phyloP scores from a whole-genome alignment of 2,113 vertebrate species.

The Zonotrichia leucophrys region DNA sequence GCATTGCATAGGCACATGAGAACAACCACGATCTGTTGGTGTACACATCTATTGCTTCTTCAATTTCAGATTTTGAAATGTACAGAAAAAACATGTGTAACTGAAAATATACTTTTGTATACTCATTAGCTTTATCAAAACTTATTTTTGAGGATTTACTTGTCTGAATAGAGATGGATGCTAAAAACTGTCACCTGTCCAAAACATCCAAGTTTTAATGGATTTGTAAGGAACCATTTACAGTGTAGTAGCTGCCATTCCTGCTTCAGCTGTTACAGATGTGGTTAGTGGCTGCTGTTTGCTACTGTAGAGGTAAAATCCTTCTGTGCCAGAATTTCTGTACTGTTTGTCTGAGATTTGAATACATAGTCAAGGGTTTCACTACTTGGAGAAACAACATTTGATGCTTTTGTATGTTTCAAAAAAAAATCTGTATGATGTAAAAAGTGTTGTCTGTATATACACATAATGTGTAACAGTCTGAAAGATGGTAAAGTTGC shows the following conservation, averaged over 20 bases:
- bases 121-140: neutral
- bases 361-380: neutral
- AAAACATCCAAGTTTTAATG: neutral
- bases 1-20: neutral
- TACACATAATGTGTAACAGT: accelerated
- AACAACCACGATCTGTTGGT: neutral
- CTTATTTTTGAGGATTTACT: neutral
- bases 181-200: neutral
- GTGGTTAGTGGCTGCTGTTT: neutral
- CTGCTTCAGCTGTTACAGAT: neutral
- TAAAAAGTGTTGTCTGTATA: too few relatives aligned
- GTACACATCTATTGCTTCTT: neutral
- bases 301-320: neutral
- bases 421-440: neutral
- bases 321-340: neutral
- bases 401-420: neutral
- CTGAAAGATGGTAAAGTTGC: neutral
- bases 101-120: neutral
- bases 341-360: neutral
- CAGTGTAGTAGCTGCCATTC: neutral
- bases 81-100: neutral
- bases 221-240: neutral
- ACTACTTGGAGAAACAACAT: neutral
- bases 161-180: neutral
- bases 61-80: neutral